Base-by-base conservation (phyloP, 2,888 invertebrate species). In the Ichneumon xanthorius region DNA sequence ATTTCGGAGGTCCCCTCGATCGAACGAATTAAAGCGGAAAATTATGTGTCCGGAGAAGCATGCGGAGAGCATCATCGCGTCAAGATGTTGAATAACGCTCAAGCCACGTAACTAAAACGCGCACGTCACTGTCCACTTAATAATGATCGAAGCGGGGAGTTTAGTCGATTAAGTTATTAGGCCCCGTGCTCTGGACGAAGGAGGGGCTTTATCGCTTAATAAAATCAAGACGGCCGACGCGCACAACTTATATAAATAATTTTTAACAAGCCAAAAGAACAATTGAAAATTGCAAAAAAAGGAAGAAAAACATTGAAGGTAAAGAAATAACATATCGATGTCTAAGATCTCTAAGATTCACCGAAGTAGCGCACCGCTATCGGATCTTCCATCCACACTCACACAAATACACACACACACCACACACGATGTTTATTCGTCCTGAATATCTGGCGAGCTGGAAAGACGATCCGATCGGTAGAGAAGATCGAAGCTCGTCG, bases 321-420 rank as follows among this genome's bases (percentile, higher is more conserved):
- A 22, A 61, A 58, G 50, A 55, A 77, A 80, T 76, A 82, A 76
- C 76, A 67, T 63, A 80, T 83, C 72, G 82, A 80, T 82, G 85
- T 86, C 73, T 78, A 77, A 78, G 85, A 77, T 40, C 40, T 40
- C 40, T 40, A 40, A 40, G 40, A 40, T 73, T 82, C 85, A 80
- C 82, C 72, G 82, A 80, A 82, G 61, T 80, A 82, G 82, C 80
- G 68, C 73, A 82, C 80, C 77, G 80, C 76, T 86, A 82, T 82
- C 82, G 85, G 80, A 86, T 86, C 85, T 86, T 86, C 85, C 85
- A 86, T 83, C 80, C 82, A 86, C 79, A 53, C 53, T 26, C 19
- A 78, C 19, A 14, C 48, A 67, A 50, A 63, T 14, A 76, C 75
- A 63, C 55, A 72, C 71, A 58, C 55, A 55, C 14, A 68, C 7